A percentile compares a stretch with the other conserved stretches of the same genome.
Evolutionary conservation across 2,888 invertebrate species (phyloP).

Genomic region (Margaritifera margaritifera): DNA sequence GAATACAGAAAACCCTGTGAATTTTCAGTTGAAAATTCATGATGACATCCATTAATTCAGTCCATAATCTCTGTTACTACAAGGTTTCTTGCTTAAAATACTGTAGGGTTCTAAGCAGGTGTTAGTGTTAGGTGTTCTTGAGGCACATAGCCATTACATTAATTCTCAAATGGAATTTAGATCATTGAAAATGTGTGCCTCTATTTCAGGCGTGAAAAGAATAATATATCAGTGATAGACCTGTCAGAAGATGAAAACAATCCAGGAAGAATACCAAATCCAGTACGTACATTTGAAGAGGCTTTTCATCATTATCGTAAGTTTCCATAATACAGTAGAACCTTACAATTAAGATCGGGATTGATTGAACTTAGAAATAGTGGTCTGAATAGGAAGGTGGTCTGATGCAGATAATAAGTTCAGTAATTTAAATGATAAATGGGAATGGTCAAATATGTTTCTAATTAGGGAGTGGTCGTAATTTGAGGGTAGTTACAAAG

Average conservation of each 20-base stretch:
- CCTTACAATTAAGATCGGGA: no score
- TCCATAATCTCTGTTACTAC: background rate
- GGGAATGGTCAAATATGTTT: no score
- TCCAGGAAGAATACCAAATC: conserved; percentile 79
- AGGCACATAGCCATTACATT: background rate
- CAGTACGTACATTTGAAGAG: conserved; percentile 86
- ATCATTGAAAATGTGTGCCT: conserved; percentile 3
- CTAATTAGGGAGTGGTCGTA: no score
- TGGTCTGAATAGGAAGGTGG: no score
- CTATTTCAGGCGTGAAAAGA: conserved; percentile 64
- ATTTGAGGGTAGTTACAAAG: no score
- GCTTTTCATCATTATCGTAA: conserved; percentile 83
- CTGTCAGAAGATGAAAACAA: conserved; percentile 55
- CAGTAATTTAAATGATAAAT: no score
- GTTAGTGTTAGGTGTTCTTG: background rate
- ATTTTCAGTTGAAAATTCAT: background rate
- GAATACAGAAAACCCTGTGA: background rate
- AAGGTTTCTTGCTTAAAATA: no score
- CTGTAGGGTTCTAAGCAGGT: no score
- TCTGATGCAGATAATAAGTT: no score
- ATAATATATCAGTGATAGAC: conserved; percentile 79
- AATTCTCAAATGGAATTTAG: background rate
- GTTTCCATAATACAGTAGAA: conserved; percentile 21
- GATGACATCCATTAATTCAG: background rate
- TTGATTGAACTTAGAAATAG: no score